phyloP scores from a whole-genome alignment of 2,113 vertebrate genomes.

The Mormyrus lacerda region DNA sequence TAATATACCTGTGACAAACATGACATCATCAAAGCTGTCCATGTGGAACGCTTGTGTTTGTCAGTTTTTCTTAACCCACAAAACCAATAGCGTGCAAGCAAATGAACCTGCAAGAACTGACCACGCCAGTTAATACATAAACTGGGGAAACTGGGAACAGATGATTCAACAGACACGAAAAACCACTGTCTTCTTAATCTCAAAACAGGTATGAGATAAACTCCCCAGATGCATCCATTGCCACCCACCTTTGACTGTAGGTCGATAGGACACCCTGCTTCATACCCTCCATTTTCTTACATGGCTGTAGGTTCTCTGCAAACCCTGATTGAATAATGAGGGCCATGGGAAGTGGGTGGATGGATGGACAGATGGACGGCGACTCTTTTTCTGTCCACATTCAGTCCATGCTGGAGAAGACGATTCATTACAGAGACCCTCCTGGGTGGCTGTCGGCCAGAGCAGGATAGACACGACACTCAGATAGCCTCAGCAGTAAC shows the following conservation, averaged over 20 bases:
- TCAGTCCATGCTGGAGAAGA: background rate
- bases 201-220: background rate
- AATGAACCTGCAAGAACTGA: background rate
- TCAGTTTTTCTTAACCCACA: background rate
- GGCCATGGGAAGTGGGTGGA: background rate
- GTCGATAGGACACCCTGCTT: background rate
- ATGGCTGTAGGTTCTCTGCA: background rate
- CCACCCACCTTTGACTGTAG: background rate
- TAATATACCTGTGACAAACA: slow-evolving; percentile 41
- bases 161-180: background rate
- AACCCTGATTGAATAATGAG: background rate
- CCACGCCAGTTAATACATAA: background rate
- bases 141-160: background rate
- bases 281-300: background rate
- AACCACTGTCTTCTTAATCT: background rate
- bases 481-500: background rate
- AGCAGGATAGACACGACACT: background rate
- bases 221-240: background rate
- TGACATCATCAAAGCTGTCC: slow-evolving; percentile 20
- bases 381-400: background rate
- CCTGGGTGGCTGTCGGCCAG: background rate
- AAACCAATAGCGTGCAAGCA: background rate
- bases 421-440: background rate
- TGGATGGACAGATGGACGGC: background rate
- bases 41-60: background rate